Evolutionary conservation across 2,113 vertebrate genomes (phyloP).

Genomic region (Harpagus bidentatus): DNA sequence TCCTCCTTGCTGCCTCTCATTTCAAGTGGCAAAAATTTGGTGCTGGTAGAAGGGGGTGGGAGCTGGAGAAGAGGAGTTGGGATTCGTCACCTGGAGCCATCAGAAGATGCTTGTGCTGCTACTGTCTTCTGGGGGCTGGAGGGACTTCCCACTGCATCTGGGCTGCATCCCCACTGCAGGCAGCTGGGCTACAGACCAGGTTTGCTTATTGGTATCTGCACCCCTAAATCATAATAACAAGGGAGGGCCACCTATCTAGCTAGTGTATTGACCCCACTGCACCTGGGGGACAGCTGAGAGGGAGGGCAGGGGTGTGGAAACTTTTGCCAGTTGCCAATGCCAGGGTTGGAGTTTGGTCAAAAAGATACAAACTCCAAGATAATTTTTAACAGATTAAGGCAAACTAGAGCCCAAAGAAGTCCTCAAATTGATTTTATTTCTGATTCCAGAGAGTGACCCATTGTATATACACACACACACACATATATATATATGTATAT

Average conservation of each 20-base stretch:
- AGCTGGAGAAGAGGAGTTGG: neutral
- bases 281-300: neutral
- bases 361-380: neutral
- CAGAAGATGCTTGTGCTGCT: neutral
- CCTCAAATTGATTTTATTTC: constrained; percentile 23
- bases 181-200: neutral
- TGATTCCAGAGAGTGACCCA: neutral
- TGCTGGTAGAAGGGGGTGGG: neutral
- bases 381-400: neutral
- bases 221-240: neutral
- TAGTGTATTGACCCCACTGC: rapidly evolving
- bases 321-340: neutral
- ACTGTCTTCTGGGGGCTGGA: neutral
- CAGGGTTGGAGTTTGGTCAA: neutral
- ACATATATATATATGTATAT: neutral
- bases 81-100: neutral
- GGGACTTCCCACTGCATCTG: neutral
- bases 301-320: neutral
- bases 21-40: neutral
- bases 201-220: neutral
- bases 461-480: neutral
- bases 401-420: neutral
- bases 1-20: neutral
- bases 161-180: neutral
- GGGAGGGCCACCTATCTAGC: neutral